These are phyloP conservation scores for Raja brachyura DNA, from an alignment of 2,113 vertebrate species.

Conservation along the genomic window DNA sequence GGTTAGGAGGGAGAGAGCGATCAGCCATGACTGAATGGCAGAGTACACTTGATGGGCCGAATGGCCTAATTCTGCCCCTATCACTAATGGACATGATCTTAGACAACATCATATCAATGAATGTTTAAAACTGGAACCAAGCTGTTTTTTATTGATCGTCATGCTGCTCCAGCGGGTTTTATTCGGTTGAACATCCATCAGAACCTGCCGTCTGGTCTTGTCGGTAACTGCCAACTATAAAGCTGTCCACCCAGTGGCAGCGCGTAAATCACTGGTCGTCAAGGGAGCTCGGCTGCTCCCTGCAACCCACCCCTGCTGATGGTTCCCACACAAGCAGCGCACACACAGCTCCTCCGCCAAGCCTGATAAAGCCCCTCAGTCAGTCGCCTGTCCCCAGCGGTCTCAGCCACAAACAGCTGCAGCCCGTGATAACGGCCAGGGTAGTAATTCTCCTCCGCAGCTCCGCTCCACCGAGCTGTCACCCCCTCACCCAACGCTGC, in stretches of 20 bases:
- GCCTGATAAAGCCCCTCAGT: not conserved
- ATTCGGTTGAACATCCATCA: slow-evolving; percentile 28
- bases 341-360: not conserved
- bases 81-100: too few species aligned
- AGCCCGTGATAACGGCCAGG: not conserved
- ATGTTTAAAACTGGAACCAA: not conserved
- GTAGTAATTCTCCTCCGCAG: slow-evolving; percentile 18
- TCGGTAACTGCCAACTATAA: not conserved
- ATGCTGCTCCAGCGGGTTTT: not conserved
- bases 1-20: too few species aligned
- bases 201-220: slow-evolving; percentile 15
- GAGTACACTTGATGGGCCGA: too few species aligned
- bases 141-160: not conserved
- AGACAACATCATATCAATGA: not conserved
- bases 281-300: not conserved
- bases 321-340: not conserved
- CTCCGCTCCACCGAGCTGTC: not conserved
- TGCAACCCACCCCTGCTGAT: not conserved
- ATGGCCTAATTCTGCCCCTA: too few species aligned
- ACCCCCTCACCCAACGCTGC: not conserved
- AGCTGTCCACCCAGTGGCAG: not conserved
- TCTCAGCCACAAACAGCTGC: not conserved
- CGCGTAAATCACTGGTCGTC: not conserved
- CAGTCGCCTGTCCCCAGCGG: too few species aligned
- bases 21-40: too few species aligned